Evolutionary conservation across 2,797 vertebrate genomes (phyloP).

Genomic region (Sebastes cheni): DNA sequence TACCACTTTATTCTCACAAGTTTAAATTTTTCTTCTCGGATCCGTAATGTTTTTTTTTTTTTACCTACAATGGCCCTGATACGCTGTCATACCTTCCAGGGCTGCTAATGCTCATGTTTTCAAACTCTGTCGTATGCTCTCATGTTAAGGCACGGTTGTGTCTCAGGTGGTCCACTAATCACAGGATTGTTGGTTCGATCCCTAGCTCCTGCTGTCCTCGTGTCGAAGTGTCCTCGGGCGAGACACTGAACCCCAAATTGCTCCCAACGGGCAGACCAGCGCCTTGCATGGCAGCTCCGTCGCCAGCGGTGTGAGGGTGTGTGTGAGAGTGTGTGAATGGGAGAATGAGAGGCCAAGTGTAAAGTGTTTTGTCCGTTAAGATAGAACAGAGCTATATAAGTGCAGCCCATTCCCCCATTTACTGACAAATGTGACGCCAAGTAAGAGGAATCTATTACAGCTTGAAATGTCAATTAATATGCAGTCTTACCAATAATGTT

Average conservation of each 20-base stretch:
- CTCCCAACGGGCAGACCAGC: too few relatives aligned
- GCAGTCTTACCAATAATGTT: not conserved
- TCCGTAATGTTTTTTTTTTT: not conserved
- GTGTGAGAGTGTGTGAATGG: not conserved
- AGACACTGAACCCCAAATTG: not conserved
- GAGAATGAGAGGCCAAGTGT: not conserved
- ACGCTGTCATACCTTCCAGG: not conserved
- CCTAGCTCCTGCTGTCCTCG: not conserved
- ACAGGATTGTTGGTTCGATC: not conserved
- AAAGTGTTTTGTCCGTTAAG: not conserved
- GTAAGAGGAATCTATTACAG: not conserved
- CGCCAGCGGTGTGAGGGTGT: not conserved
- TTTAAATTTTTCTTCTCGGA: not conserved
- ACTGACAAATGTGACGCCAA: not conserved
- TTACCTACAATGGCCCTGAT: not conserved
- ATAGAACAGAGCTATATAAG: not conserved
- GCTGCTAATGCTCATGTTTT: not conserved
- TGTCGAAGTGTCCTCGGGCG: not conserved
- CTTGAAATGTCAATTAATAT: not conserved
- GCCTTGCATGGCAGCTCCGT: too few relatives aligned
- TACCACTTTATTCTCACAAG: not conserved
- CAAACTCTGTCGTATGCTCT: not conserved
- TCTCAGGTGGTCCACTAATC: not conserved
- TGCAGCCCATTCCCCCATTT: not conserved
- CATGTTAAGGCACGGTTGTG: not conserved